Evolutionary conservation across 2,797 vertebrate species (phyloP).

Genomic region (Sebastes dallii): DNA sequence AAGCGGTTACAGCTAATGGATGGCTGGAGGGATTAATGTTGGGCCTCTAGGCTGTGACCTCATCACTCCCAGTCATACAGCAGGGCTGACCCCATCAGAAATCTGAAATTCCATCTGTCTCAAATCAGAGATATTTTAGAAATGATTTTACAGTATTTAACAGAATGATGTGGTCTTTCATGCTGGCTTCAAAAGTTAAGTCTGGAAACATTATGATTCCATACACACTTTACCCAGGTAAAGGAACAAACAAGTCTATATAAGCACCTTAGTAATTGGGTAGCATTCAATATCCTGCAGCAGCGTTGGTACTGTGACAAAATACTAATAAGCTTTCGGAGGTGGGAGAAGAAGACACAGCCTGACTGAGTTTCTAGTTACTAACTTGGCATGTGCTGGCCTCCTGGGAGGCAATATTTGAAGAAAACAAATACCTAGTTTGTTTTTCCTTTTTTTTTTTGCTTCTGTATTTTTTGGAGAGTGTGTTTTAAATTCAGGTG

Average conservation of each 20-base stretch:
- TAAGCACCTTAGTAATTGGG: slow-evolving; percentile 63
- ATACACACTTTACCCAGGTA: slow-evolving; percentile 45
- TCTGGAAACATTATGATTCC: too few species aligned
- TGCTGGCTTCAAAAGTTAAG: too few species aligned
- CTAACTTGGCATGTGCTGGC: slow-evolving; percentile 34
- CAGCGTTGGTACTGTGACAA: slow-evolving; percentile 59
- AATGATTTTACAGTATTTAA: too few species aligned
- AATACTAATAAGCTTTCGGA: slow-evolving; percentile 68
- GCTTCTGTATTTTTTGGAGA: background rate
- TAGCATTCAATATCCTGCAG: slow-evolving; percentile 67
- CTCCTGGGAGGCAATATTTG: slow-evolving; percentile 36
- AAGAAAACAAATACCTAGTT: slow-evolving; percentile 35
- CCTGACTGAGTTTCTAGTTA: slow-evolving; percentile 40
- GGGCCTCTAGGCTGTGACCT: background rate
- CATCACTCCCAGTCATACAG: background rate
- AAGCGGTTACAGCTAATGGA: background rate
- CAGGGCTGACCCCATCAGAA: background rate
- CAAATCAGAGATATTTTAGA: too few species aligned
- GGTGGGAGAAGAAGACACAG: slow-evolving; percentile 32
- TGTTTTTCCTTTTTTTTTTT: background rate
- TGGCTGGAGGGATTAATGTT: background rate
- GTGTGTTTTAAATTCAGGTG: slow-evolving; percentile 7
- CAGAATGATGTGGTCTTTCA: too few species aligned
- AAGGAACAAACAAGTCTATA: slow-evolving; percentile 65
- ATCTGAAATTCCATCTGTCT: slow-evolving; percentile 6